Conservation (phyloP, 2,113 vertebrate genomes). For the Anarhynchus alexandrinus region DNA sequence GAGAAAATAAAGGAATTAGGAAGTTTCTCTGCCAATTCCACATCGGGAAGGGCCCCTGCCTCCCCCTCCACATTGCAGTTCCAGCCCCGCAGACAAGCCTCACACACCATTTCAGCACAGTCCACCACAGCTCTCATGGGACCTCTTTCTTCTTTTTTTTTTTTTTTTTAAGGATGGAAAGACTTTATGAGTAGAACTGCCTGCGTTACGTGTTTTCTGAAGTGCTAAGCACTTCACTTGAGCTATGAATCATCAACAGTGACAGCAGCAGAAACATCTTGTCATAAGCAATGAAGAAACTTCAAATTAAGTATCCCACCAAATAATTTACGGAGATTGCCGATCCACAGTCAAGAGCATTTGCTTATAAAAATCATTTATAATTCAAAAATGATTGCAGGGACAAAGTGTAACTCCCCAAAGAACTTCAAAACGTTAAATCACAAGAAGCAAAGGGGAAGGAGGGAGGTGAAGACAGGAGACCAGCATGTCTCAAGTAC, state of each 20-base stretch:
- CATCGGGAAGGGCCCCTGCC: background rate
- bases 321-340: conserved; percentile 30
- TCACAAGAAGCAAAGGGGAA: background rate
- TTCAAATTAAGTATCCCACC: conserved; percentile 50
- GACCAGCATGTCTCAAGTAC: background rate
- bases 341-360: conserved; percentile 11
- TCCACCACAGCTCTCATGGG: background rate
- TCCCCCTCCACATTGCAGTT: background rate
- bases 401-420: background rate
- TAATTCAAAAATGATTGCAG: conserved; percentile 15
- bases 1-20: background rate
- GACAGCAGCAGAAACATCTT: conserved; percentile 60
- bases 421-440: background rate
- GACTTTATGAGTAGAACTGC: background rate
- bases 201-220: background rate
- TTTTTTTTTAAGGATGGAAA: background rate
- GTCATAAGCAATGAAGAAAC: conserved; percentile 53
- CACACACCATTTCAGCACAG: background rate
- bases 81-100: background rate
- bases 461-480: background rate
- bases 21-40: background rate
- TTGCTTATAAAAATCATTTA: background rate
- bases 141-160: background rate
- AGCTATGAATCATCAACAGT: conserved; percentile 51
- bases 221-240: conserved; percentile 38